phyloP scores from a whole-genome alignment of 92 coral and sea anemone genomes.

The Bergia sp. region DNA sequence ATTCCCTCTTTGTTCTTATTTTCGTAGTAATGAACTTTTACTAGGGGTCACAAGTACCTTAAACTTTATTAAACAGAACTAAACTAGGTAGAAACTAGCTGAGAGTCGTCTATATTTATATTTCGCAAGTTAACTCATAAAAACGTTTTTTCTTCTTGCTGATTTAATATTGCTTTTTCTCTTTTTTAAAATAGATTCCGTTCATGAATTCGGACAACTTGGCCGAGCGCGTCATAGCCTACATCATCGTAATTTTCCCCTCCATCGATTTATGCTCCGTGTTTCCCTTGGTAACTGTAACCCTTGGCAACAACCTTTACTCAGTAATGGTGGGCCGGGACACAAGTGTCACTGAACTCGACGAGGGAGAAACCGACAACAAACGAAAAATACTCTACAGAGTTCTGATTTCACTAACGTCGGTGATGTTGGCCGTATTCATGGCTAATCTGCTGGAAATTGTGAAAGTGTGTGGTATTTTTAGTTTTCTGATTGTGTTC shows the following conservation, averaged over 20 bases:
- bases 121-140: too few relatives aligned
- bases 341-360: slow-evolving; percentile 40
- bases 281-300: slow-evolving; percentile 46
- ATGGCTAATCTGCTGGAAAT: slow-evolving; percentile 36
- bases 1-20: too few relatives aligned
- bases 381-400: slow-evolving; percentile 37
- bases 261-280: slow-evolving; percentile 39
- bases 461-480: slow-evolving; percentile 36
- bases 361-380: slow-evolving; percentile 21
- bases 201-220: slow-evolving; percentile 22
- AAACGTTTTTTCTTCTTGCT: too few relatives aligned
- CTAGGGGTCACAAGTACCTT: too few relatives aligned
- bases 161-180: neutral
- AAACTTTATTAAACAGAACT: too few relatives aligned
- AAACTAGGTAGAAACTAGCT: too few relatives aligned
- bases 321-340: slow-evolving; percentile 32
- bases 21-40: too few relatives aligned
- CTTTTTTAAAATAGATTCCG: slow-evolving; percentile 13
- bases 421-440: slow-evolving; percentile 15
- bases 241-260: slow-evolving; percentile 36
- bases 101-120: too few relatives aligned
- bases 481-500: slow-evolving; percentile 37
- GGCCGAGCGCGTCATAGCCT: slow-evolving; percentile 30
- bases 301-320: slow-evolving; percentile 49
- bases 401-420: slow-evolving; percentile 4